Evolutionary conservation across 2,888 invertebrate species (phyloP).

Genomic region (Tetranychus truncatus): DNA sequence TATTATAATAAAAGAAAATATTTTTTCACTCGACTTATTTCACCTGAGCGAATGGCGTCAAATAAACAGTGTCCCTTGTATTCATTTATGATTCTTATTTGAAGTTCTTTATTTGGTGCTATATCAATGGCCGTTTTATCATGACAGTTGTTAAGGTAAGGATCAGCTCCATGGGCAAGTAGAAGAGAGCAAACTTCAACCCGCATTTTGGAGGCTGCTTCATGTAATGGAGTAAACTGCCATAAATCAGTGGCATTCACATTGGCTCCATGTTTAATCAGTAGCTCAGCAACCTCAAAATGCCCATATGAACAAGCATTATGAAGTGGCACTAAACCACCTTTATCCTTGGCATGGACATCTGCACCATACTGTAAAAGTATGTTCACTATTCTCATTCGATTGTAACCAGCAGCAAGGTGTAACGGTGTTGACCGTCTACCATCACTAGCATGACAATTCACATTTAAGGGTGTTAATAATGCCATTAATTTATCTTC

Average conservation of each 20-base stretch:
- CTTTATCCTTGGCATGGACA: conserved; percentile 60
- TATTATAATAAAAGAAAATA: conserved; percentile 93
- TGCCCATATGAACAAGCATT: conserved; percentile 95
- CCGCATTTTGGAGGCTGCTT: conserved; percentile 82
- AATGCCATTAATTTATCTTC: background rate
- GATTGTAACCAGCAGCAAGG: conserved; percentile 89
- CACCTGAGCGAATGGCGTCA: conserved; percentile 67
- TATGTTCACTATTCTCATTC: conserved; percentile 62
- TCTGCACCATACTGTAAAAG: conserved; percentile 81
- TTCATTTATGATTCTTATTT: conserved; percentile 72
- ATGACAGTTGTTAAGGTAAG: conserved; percentile 84
- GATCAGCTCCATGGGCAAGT: conserved; percentile 84
- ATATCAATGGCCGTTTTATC: conserved; percentile 88
- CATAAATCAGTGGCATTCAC: conserved; percentile 90
- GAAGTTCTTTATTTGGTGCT: conserved; percentile 70
- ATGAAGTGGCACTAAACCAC: conserved; percentile 57
- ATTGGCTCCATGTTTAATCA: conserved; percentile 76
- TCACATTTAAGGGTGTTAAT: conserved; percentile 42
- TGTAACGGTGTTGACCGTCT: conserved; percentile 52
- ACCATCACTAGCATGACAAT: conserved; percentile 90
- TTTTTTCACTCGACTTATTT: conserved; percentile 75
- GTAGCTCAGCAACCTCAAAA: conserved; percentile 76
- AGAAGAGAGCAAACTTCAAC: conserved; percentile 77
- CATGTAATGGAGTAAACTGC: conserved; percentile 90
- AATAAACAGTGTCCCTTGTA: conserved; percentile 75